These are phyloP conservation scores for Sylvia borin DNA, from an alignment of 2,797 vertebrate genomes.

Conservation along the genomic window DNA sequence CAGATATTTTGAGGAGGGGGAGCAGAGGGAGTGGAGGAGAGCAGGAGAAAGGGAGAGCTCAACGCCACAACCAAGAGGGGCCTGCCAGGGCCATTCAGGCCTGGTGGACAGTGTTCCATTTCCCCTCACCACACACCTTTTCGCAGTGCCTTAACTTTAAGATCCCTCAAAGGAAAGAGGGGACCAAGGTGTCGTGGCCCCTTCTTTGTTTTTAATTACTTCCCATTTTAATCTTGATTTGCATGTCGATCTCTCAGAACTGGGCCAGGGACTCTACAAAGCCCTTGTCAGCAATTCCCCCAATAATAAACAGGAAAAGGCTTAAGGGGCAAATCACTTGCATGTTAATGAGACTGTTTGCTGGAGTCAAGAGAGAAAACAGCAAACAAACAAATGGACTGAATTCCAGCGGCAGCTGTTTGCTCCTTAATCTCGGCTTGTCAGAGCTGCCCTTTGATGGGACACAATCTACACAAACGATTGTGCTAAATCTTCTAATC, in stretches of 20 bases:
- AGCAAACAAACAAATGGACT: constrained; percentile 78
- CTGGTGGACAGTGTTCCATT: not conserved
- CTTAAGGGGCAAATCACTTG: constrained; percentile 76
- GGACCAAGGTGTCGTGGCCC: constrained; percentile 58
- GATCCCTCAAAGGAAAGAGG: not conserved
- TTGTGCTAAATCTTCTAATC: constrained; percentile 93
- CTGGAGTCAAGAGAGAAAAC: constrained; percentile 76
- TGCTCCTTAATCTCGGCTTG: constrained; percentile 87
- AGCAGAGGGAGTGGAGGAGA: not conserved
- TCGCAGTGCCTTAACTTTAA: not conserved
- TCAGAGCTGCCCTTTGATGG: constrained; percentile 90
- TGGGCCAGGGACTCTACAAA: constrained; percentile 72
- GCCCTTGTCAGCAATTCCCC: constrained; percentile 69
- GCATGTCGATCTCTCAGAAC: constrained; percentile 69
- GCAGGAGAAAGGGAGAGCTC: not conserved
- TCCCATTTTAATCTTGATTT: constrained; percentile 75
- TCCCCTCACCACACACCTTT: not conserved
- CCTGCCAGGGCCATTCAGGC: not conserved
- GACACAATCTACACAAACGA: constrained; percentile 87
- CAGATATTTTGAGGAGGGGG: constrained; percentile 27
- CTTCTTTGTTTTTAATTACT: constrained; percentile 75
- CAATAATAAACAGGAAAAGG: constrained; percentile 74
- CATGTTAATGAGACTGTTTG: constrained; percentile 78
- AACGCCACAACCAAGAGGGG: rapidly evolving
- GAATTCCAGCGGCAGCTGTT: constrained; percentile 84